phyloP scores from a whole-genome alignment of 1,140 invertebrate genomes.

The Drosophila athabasca region DNA sequence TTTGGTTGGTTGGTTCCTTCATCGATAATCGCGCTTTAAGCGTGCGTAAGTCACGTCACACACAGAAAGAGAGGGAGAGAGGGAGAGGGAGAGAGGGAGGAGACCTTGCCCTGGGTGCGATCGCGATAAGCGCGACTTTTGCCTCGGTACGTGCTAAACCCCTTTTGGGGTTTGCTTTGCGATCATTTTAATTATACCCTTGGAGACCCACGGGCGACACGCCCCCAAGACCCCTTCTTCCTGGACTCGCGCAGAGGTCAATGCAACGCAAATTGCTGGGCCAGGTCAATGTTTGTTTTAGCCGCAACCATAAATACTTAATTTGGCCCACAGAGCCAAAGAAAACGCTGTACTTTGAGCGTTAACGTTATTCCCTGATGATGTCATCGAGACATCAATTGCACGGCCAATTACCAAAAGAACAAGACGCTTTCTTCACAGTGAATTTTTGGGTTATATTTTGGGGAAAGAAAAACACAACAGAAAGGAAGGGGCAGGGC shows the following conservation, averaged over 20 bases:
- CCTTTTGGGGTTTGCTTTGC: conserved; percentile 26
- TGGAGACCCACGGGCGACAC: background rate
- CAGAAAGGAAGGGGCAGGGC: too few species aligned
- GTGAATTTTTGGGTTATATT: conserved; percentile 29
- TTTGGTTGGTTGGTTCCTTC: conserved; percentile 17
- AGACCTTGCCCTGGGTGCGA: conserved; percentile 78
- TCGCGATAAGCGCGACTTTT: conserved; percentile 80
- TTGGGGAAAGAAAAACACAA: background rate
- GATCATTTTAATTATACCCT: conserved; percentile 75
- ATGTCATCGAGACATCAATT: conserved; percentile 52
- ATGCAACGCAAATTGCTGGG: conserved; percentile 70
- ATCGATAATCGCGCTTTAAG: conserved; percentile 75
- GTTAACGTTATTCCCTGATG: conserved; percentile 3
- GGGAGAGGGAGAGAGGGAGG: background rate
- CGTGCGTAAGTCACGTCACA: conserved; percentile 76
- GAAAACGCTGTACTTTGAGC: too few species aligned
- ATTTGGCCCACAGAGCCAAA: conserved; percentile 45
- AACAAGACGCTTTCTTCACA: background rate
- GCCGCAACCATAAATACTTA: conserved; percentile 69
- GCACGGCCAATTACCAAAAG: conserved; percentile 41
- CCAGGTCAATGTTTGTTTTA: conserved; percentile 74
- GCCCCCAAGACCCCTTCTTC: conserved; percentile 10
- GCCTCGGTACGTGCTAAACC: conserved; percentile 77
- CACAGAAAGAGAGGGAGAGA: conserved; percentile 8
- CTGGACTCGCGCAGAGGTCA: conserved; percentile 45